Evolutionary conservation across 2,113 vertebrate species (phyloP).

Genomic region (Xerus inauris): DNA sequence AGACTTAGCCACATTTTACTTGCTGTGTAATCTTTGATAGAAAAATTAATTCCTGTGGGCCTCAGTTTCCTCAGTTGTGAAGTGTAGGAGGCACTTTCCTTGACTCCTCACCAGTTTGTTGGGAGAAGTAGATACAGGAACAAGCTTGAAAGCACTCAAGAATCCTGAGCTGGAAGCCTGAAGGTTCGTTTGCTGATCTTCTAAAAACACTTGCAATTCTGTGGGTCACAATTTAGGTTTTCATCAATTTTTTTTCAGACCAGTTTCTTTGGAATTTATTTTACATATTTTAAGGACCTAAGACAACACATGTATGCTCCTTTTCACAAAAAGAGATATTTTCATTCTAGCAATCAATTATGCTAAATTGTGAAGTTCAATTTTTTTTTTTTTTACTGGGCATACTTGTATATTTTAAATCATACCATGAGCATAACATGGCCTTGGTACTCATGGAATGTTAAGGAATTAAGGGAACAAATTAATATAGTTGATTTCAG

Average conservation of each 20-base stretch:
- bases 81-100: not conserved
- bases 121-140: not conserved
- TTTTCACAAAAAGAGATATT: constrained; percentile 5
- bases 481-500: not conserved
- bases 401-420: not conserved
- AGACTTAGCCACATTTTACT: not conserved
- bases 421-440: not conserved
- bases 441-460: not conserved
- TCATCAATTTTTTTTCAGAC: not conserved
- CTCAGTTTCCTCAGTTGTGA: not conserved
- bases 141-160: not conserved
- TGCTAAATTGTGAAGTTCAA: not conserved
- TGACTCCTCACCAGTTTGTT: not conserved
- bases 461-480: not conserved
- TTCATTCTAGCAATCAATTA: not conserved
- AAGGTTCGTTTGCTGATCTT: not conserved
- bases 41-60: not conserved
- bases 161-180: not conserved
- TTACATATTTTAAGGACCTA: not conserved
- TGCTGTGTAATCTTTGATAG: not conserved
- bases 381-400: not conserved
- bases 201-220: not conserved
- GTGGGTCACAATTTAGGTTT: not conserved
- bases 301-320: not conserved
- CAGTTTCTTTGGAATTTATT: not conserved